phyloP scores from a whole-genome alignment of 2,113 vertebrate species.

The Odontophorus gujanensis region DNA sequence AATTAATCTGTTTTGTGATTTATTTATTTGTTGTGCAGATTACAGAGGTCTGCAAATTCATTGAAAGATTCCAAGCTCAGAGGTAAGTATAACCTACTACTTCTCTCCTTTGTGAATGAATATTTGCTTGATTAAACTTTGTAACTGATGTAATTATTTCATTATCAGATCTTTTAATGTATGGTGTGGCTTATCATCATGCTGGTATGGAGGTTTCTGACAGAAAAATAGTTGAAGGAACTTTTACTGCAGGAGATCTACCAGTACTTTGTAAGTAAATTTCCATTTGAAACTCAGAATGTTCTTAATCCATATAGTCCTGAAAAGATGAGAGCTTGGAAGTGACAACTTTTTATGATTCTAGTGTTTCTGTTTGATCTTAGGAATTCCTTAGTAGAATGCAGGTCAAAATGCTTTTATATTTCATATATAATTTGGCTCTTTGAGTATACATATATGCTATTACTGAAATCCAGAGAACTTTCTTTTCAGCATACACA shows the following conservation, averaged over 20 bases:
- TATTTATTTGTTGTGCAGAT: constrained; percentile 73
- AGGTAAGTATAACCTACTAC: constrained; percentile 80
- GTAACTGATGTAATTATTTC: constrained; percentile 7
- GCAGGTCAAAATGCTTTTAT: not conserved
- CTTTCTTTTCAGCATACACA: not conserved
- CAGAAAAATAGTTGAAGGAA: constrained; percentile 89
- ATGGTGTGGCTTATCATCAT: constrained; percentile 94
- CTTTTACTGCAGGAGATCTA: constrained; percentile 89
- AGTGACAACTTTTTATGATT: not conserved
- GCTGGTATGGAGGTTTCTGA: constrained; percentile 93
- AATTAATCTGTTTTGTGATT: not conserved
- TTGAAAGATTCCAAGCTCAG: constrained; percentile 90
- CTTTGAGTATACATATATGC: not conserved
- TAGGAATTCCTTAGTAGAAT: constrained; percentile 16
- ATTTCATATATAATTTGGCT: not conserved
- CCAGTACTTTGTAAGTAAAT: constrained; percentile 93
- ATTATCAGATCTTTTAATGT: constrained; percentile 84
- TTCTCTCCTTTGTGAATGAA: not conserved
- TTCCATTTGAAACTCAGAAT: not conserved
- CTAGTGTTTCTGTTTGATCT: not conserved
- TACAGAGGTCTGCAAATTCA: constrained; percentile 87
- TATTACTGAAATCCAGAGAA: not conserved
- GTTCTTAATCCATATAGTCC: not conserved
- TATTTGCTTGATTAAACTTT: not conserved
- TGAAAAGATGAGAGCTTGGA: not conserved